Evolutionary conservation across 2,797 vertebrate species (phyloP).

Genomic region (Simalia tracyae): DNA sequence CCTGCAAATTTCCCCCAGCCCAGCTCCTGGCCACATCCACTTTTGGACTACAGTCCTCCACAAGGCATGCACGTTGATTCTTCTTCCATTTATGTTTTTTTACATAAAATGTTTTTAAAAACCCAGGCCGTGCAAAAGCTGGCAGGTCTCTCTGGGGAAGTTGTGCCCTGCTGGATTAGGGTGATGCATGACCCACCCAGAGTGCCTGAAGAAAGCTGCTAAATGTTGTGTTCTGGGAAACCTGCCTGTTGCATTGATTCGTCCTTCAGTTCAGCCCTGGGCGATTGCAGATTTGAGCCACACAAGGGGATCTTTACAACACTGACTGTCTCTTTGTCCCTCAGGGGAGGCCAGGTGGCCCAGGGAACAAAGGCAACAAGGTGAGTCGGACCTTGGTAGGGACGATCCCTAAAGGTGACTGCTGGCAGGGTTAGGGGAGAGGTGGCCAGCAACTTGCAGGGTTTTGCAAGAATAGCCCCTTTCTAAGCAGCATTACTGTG

Average conservation of each 20-base stretch:
- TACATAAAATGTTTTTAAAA: background rate
- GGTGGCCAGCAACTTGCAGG: too few species aligned
- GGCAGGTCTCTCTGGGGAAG: too few species aligned
- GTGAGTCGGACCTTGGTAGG: background rate
- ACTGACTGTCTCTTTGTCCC: background rate
- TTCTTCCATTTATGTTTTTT: background rate
- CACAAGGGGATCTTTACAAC: background rate
- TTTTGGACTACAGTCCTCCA: too few species aligned
- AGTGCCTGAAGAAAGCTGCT: background rate
- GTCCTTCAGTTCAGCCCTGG: background rate
- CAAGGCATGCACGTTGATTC: too few species aligned
- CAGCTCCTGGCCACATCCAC: too few species aligned
- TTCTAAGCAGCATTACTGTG: background rate
- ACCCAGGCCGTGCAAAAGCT: too few species aligned
- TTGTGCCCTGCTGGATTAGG: too few species aligned
- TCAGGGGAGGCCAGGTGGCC: background rate
- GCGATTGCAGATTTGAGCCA: background rate
- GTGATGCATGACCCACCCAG: too few species aligned
- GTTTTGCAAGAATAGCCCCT: background rate
- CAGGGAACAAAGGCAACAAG: slow-evolving; percentile 22
- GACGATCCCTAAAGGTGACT: too few species aligned
- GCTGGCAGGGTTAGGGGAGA: background rate
- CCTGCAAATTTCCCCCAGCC: too few species aligned
- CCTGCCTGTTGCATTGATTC: background rate
- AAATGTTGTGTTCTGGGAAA: background rate